A percentile compares a stretch with the other conserved stretches of the same genome.
Evolutionary conservation across 1,140 invertebrate genomes (phyloP).

Genomic region (roundworm (Caenorhabditis elegans)): DNA sequence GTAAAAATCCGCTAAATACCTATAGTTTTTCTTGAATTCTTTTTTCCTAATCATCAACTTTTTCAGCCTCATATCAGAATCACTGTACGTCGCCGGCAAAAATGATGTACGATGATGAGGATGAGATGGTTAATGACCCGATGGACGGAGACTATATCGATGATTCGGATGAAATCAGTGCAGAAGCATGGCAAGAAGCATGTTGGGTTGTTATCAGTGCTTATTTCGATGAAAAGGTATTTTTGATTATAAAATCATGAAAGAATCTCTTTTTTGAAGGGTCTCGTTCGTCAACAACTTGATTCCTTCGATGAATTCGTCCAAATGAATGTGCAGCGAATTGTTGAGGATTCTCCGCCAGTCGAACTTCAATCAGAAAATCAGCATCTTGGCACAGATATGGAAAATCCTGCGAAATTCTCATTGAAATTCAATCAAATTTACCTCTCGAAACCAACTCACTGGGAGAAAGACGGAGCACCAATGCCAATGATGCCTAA

Average conservation of each 20-base stretch:
- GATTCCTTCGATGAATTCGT: constrained; percentile 99
- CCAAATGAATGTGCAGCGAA: constrained; percentile 97
- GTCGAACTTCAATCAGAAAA: constrained; percentile 96
- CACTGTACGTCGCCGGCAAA: not conserved
- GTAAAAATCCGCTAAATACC: not conserved
- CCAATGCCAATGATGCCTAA: constrained; percentile 99
- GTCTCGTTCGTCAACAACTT: constrained; percentile 92
- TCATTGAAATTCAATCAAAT: constrained; percentile 96
- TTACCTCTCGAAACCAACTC: constrained; percentile 95
- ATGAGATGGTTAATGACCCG: not conserved
- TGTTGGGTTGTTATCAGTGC: constrained; percentile 99
- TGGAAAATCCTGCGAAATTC: constrained; percentile 76
- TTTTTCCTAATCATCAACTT: not conserved
- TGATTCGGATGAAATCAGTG: not conserved
- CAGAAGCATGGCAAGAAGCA: constrained; percentile 93
- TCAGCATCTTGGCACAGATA: constrained; percentile 75
- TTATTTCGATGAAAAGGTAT: constrained; percentile 93
- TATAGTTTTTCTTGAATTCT: not conserved
- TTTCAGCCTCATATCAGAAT: not conserved
- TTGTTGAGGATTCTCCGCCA: constrained; percentile 95
- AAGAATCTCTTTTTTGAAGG: no score
- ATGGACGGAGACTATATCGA: constrained; percentile 50
- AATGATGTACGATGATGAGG: constrained; percentile 42
- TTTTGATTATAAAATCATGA: no score
- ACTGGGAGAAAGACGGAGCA: constrained; percentile 99